Evolutionary conservation across 37 sponge, comb jelly and placozoan species (phyloP), one percentile per base, ranked within the genome.

Genomic region (Diacarnus erythraeanus): DNA sequence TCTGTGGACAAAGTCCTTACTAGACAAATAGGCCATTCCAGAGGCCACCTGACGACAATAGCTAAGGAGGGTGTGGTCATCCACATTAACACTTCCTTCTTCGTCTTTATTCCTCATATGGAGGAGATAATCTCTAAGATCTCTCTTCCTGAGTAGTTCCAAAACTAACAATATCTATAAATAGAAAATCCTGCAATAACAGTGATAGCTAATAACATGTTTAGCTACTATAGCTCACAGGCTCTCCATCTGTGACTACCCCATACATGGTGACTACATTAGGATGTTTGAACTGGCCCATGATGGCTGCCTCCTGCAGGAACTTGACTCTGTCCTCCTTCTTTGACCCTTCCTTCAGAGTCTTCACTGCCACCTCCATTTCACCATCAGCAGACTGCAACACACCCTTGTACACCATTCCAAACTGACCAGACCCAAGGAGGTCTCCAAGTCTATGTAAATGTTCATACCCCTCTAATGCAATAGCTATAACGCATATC

Each of bases 271-370:
- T 71, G 25, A 71, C 71, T n/a, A 71, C 42, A 36, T 71, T 71
- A 23, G 3, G 71, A n/a, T 71, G 71, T 3, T 39, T 42, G 71
- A 71, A 71, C 71, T 71, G 71, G 41, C 71, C 71, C 71, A 71
- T 71, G 71, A 71, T 71, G 71, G 71, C 71, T 38, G 71, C 71
- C 42, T 71, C 71, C 71, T 71, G 71, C 25, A 71, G 71, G 71
- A 71, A 71, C 71, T 42, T 71, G 42, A 71, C 71, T 36, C 71
- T 71, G 71, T 39, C 71, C 12, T 39, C 42, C 25, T 40, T n/a
- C 23, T 26, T 42, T 71, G 71, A 33, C 42, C 42, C 42, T 71
- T 71, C 42, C 20, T 71, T 38, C 42, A 71, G 23, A n/a, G 71
- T 71, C 42, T 71, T 71, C 38, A 71, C 42, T 3, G 71, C 71